Conservation (phyloP, 2,888 invertebrate species). For the Tetragonula carbonaria region DNA sequence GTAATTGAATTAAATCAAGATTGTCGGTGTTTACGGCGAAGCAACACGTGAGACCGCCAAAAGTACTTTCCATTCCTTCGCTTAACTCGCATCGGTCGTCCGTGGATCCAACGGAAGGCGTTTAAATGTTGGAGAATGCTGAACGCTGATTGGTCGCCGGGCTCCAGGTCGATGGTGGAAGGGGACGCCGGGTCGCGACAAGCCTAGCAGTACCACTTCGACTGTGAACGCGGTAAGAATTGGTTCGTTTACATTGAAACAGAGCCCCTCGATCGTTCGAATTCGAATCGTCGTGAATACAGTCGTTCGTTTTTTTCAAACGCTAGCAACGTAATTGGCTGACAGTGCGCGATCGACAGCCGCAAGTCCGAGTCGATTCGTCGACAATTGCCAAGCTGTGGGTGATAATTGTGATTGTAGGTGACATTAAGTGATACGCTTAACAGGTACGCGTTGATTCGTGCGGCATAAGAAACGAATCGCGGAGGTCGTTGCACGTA, state of each 20-base stretch:
- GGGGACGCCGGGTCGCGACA: constrained; percentile 76
- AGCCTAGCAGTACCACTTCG: constrained; percentile 80
- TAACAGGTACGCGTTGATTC: constrained; percentile 12
- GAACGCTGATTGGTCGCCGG: constrained; percentile 69
- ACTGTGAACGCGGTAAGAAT: constrained; percentile 73
- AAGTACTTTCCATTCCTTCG: constrained; percentile 47
- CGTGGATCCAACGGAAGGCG: constrained; percentile 58
- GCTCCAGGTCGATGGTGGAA: constrained; percentile 79
- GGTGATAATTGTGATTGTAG: neutral
- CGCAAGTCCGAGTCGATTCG: neutral
- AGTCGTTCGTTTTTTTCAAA: constrained; percentile 17
- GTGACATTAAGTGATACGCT: constrained; percentile 29
- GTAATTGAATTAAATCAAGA: constrained; percentile 53
- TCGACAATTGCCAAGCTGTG: neutral
- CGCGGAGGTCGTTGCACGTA: constrained; percentile 32
- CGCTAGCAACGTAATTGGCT: neutral
- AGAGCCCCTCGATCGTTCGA: neutral
- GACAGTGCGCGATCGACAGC: neutral
- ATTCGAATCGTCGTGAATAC: too few species aligned
- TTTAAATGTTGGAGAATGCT: constrained; percentile 65
- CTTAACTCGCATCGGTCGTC: constrained; percentile 34
- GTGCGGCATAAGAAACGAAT: constrained; percentile 21
- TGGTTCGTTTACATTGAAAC: too few species aligned
- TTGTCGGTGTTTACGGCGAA: constrained; percentile 67
- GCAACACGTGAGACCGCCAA: constrained; percentile 71